These are phyloP conservation scores for Rhingia rostrata DNA, from an alignment of 2,888 invertebrate species.

Conservation along the genomic window DNA sequence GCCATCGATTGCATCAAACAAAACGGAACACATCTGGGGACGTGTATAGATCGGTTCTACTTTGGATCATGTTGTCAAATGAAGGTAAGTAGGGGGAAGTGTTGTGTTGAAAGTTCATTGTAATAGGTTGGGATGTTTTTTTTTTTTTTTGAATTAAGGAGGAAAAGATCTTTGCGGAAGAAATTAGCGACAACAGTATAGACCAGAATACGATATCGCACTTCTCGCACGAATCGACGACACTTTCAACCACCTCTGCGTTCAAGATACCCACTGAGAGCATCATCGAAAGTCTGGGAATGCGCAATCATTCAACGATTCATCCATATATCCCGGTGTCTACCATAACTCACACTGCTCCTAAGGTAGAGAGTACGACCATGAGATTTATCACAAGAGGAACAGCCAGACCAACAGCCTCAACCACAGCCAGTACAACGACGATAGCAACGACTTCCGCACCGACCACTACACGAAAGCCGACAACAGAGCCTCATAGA, in stretches of 20 bases:
- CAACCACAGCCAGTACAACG: slow-evolving; percentile 74
- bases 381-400: slow-evolving; percentile 74
- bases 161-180: slow-evolving; percentile 79
- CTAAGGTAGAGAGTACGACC: slow-evolving; percentile 63
- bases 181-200: slow-evolving; percentile 83
- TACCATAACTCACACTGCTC: slow-evolving; percentile 79
- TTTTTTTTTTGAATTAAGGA: slow-evolving; percentile 72
- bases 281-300: slow-evolving; percentile 50
- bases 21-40: slow-evolving; percentile 95
- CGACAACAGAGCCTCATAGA: slow-evolving; percentile 49
- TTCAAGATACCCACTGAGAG: slow-evolving; percentile 80
- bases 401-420: slow-evolving; percentile 75
- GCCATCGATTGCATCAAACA: slow-evolving; percentile 95
- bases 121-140: neutral
- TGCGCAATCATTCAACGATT: slow-evolving; percentile 46
- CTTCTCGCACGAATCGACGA: slow-evolving; percentile 81
- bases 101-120: neutral
- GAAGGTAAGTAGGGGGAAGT: slow-evolving; percentile 81
- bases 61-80: slow-evolving; percentile 96
- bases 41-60: slow-evolving; percentile 96
- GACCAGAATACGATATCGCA: slow-evolving; percentile 83
- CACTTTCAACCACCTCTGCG: slow-evolving; percentile 79
- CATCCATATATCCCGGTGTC: slow-evolving; percentile 71
- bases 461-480: neutral
- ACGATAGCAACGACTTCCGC: slow-evolving; percentile 53